A percentile compares a stretch with the other conserved stretches of the same genome.
Conservation (phyloP, 2,797 vertebrate genomes). For the Smutsia temminckii region DNA sequence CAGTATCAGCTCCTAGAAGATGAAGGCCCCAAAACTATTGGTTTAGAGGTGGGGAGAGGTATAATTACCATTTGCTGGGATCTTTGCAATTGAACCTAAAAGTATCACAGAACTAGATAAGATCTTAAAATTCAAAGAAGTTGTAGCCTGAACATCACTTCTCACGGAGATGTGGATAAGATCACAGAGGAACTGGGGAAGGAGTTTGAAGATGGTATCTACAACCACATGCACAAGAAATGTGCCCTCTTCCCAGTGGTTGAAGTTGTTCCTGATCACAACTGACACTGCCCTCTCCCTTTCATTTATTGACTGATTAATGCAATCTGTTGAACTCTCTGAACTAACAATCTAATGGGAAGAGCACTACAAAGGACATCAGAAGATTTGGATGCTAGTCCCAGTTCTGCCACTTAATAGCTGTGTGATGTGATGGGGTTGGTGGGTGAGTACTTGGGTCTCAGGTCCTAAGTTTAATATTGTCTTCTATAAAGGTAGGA, state of each 20-base stretch:
- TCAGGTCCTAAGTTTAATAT: not conserved
- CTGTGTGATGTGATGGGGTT: not conserved
- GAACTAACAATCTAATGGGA: not conserved
- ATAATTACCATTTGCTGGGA: conserved; percentile 95
- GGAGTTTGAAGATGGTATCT: conserved; percentile 93
- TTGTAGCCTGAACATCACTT: conserved; percentile 95
- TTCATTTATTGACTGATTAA: not conserved
- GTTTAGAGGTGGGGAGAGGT: conserved; percentile 82
- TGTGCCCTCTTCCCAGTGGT: conserved; percentile 95
- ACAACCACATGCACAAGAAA: conserved; percentile 95
- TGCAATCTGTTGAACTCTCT: not conserved
- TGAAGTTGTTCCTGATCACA: conserved; percentile 84
- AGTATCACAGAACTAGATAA: conserved; percentile 92
- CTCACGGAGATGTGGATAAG: conserved; percentile 92
- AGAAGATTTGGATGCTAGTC: not conserved
- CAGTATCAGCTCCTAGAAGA: not conserved
- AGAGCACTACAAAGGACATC: not conserved
- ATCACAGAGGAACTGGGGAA: conserved; percentile 95
- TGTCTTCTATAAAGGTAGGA: not conserved
- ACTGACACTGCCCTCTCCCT: not conserved
- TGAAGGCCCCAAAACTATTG: not conserved
- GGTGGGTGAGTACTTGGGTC: not conserved
- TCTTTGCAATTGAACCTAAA: conserved; percentile 94
- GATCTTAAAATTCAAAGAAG: conserved; percentile 97
- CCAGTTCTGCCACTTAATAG: not conserved